Evolutionary conservation across 2,113 vertebrate genomes (phyloP), one percentile per base, ranked within the genome.

Genomic region (Eleginops maclovinus): DNA sequence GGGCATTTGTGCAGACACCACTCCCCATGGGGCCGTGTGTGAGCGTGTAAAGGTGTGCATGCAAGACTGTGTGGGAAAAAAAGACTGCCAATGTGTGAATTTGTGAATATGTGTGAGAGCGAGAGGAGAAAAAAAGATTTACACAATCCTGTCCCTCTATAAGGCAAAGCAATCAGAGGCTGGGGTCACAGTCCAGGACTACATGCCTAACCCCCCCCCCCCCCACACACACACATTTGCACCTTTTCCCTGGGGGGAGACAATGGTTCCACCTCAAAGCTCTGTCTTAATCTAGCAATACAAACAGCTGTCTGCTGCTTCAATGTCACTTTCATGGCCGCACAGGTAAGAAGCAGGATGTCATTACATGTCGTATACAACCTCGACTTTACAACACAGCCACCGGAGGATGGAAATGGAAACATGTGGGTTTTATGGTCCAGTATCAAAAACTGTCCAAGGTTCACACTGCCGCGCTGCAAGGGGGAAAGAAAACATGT

Each of bases 31-130:
- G 85, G 84, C 85, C 82, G 64, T 83, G 79, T 82, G 87, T 61
- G 85, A 87, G 89, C 82, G 83, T 88, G 90, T 82, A 89, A 91
- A 90, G 92, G 89, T 91, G 84, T 87, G 87, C 71, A 78, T 59
- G 84, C 74, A 75, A 84, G 78, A 82, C 69, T 71, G 86, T 89
- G 85, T 84, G 87, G 83, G 76, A 88, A 88, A 83, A 79, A 80
- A 76, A 55, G 80, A 77, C 69, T 85, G 86, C 83, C 81, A 91
- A 85, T 70, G 90, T 91, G 89, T 83, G 86, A 89, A 87, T 87
- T 86, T 91, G 84, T 87, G 88, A 87, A 83, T 81, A 86, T 77
- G 79, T 88, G 83, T 46, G 67, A 78, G 79, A 78, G 71, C 68
- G 65, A 72, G 68, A 75, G 17, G 17, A 69, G 31, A 62, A 43